Base-by-base conservation (phyloP, 2,888 invertebrate species). In the Melanophora roralis region DNA sequence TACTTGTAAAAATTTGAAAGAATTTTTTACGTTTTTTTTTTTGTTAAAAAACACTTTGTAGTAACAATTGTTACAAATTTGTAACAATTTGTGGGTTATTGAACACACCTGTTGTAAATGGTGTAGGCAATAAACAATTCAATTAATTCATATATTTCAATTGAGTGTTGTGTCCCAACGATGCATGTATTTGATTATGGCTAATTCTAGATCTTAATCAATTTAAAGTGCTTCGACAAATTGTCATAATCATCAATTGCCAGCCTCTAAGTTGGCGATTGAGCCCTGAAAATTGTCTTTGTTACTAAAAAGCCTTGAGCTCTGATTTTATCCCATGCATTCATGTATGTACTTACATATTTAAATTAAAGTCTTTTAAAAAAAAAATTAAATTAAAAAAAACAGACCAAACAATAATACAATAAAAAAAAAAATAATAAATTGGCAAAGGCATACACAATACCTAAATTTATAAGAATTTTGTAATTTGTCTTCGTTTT, bases 371-470 rank as follows among this genome's bases (percentile, higher is more conserved):
- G n/a, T n/a, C n/a, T n/a, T n/a, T n/a, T n/a, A n/a, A n/a, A n/a
- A 27, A 27, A 27, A 53, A 27, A 55, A 55, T 55, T 32, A 34
- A 8, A 55, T 32, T 38, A 38, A 67, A 12, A 14, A 38, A 32
- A 53, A 2, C 38, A 60, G 21, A 53, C 51, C 23, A n/a, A 23
- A 71, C 16, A 60, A 49, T 16, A 43, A 43, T 32, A 51, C 51
- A 34, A 68, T 14, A 45, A 40, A 27, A 14, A 51, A 51, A 19
- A 34, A 34, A 60, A 62, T 23, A 55, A 55, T 60, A 38, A 75
- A 65, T 79, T 79, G 71, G 75, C 79, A 79, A 62, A 73, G 67
- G 75, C 55, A 60, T 60, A 49, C 8, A 59, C n/a, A n/a, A n/a
- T 6, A 6, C 6, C 3, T 27, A 5, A 5, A 55, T 75, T 75